phyloP scores from a whole-genome alignment of 2,888 invertebrate genomes.

The Mycalesis mineus region DNA sequence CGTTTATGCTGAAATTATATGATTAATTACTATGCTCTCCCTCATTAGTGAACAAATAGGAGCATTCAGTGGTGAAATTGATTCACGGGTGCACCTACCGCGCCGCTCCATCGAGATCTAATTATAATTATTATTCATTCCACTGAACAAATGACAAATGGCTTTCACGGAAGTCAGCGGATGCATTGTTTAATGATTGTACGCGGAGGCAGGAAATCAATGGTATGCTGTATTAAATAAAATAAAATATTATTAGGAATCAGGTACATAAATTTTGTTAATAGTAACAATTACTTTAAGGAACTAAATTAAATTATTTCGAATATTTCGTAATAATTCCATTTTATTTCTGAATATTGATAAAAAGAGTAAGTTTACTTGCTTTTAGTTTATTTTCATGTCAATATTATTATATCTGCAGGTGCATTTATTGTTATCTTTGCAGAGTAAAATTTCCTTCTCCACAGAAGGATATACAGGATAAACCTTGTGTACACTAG shows the following conservation, averaged over 20 bases:
- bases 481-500: no score
- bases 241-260: neutral
- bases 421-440: no score
- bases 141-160: slow-evolving; percentile 40
- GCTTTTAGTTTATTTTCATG: no score
- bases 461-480: no score
- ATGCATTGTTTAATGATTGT: slow-evolving; percentile 24
- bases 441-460: no score
- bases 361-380: no score
- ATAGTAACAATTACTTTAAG: neutral
- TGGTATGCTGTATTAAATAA: neutral
- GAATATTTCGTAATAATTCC: neutral
- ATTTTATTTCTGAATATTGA: neutral
- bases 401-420: no score
- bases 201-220: slow-evolving; percentile 15
- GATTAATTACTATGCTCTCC: slow-evolving; percentile 74
- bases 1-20: slow-evolving; percentile 74
- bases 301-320: no score
- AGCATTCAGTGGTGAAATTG: slow-evolving; percentile 73
- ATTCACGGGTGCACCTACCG: slow-evolving; percentile 56
- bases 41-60: slow-evolving; percentile 75
- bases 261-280: neutral
- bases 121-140: slow-evolving; percentile 68
- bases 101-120: slow-evolving; percentile 59
- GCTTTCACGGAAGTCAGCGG: slow-evolving; percentile 30